Evolutionary conservation across 2,888 invertebrate species (phyloP).

Genomic region (Diogma glabrata): DNA sequence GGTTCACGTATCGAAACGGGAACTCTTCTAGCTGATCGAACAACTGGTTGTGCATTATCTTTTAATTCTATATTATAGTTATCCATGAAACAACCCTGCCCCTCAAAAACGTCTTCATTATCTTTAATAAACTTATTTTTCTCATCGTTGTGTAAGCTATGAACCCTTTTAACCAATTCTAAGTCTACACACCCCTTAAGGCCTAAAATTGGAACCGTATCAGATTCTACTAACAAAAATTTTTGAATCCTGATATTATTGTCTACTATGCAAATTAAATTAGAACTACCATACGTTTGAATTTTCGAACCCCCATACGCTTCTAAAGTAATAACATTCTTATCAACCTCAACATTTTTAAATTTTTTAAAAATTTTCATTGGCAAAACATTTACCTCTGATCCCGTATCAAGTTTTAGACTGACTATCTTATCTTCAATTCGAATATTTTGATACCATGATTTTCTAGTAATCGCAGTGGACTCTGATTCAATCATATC

Average conservation of each 20-base stretch:
- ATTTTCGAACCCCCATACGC: background rate
- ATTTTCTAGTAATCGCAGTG: background rate
- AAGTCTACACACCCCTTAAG: slow-evolving; percentile 4
- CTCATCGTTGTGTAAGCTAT: no score
- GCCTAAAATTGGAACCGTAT: slow-evolving; percentile 4
- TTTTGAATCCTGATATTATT: background rate
- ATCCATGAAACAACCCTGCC: slow-evolving; percentile 1
- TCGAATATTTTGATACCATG: background rate
- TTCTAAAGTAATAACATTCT: background rate
- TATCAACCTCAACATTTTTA: background rate
- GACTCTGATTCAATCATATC: background rate
- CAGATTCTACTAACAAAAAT: background rate
- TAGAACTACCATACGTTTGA: background rate
- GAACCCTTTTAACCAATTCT: background rate
- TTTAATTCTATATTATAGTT: slow-evolving; percentile 9
- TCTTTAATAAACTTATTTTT: slow-evolving; percentile 9
- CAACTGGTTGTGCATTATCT: background rate
- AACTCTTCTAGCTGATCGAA: slow-evolving; percentile 3
- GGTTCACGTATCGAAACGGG: background rate
- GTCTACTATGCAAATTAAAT: background rate
- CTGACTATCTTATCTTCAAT: background rate
- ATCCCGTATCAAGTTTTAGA: slow-evolving; percentile 3
- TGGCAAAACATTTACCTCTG: slow-evolving; percentile 4
- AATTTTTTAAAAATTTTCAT: background rate
- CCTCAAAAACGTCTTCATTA: slow-evolving; percentile 5